phyloP scores from a whole-genome alignment of 64 coral and sea anemone genomes.

The Porites australiensis region DNA sequence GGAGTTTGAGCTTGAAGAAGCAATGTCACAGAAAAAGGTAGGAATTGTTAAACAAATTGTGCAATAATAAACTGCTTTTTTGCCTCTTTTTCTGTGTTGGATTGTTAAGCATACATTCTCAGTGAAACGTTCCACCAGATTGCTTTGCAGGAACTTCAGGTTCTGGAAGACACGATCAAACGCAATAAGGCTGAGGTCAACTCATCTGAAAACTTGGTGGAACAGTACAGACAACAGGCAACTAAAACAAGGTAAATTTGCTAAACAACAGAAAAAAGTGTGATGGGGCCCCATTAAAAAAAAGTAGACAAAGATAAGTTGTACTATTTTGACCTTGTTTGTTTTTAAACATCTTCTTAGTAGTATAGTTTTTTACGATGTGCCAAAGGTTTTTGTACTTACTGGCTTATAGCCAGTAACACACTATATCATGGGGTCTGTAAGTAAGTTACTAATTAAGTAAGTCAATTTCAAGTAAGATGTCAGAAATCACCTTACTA shows the following conservation, averaged over 20 bases:
- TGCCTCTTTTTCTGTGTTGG: too few relatives aligned
- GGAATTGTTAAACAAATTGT: background rate
- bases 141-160: constrained; percentile 78
- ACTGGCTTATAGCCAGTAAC: too few relatives aligned
- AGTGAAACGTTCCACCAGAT: constrained; percentile 49
- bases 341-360: too few relatives aligned
- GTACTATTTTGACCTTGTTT: too few relatives aligned
- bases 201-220: constrained; percentile 89
- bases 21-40: constrained; percentile 84
- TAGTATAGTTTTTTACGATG: too few relatives aligned
- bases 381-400: too few relatives aligned
- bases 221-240: constrained; percentile 92
- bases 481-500: too few relatives aligned
- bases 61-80: background rate
- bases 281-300: too few relatives aligned
- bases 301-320: too few relatives aligned
- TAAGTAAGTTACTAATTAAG: too few relatives aligned
- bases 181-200: constrained; percentile 92
- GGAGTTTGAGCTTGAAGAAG: constrained; percentile 91
- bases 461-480: too few relatives aligned
- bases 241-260: constrained; percentile 89
- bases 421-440: too few relatives aligned
- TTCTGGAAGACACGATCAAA: constrained; percentile 81
- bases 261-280: background rate
- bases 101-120: background rate